phyloP scores from a whole-genome alignment of 2,888 invertebrate genomes.

The Gerosis bhagava region DNA sequence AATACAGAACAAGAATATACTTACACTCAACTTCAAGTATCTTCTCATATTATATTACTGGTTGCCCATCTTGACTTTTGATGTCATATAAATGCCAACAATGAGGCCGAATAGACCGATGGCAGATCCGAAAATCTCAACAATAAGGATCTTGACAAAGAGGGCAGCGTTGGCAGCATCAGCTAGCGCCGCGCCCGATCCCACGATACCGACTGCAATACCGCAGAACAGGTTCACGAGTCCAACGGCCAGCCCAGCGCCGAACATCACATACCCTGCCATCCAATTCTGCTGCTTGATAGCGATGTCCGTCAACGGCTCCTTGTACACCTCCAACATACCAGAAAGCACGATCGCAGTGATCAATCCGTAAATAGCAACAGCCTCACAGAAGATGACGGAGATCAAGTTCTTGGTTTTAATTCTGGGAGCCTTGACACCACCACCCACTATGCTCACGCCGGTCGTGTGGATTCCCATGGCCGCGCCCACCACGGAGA shows the following conservation, averaged over 20 bases:
- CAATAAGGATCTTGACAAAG: slow-evolving; percentile 98
- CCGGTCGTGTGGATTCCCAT: slow-evolving; percentile 99
- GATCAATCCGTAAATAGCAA: slow-evolving; percentile 99
- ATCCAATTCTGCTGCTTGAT: slow-evolving; percentile 87
- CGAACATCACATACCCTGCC: slow-evolving; percentile 97
- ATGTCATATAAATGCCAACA: slow-evolving; percentile 97
- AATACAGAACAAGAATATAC: slow-evolving; percentile 40
- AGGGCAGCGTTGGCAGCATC: slow-evolving; percentile 98
- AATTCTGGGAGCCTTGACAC: slow-evolving; percentile 98
- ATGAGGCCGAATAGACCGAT: slow-evolving; percentile 99
- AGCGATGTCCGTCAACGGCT: slow-evolving; percentile 54
- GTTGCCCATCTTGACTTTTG: slow-evolving; percentile 91
- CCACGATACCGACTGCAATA: slow-evolving; percentile 97
- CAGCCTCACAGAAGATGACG: slow-evolving; percentile 99
- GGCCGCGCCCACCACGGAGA: slow-evolving; percentile 99
- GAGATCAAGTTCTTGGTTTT: slow-evolving; percentile 99
- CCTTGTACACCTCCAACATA: slow-evolving; percentile 85
- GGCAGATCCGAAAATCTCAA: slow-evolving; percentile 99
- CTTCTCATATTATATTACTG: slow-evolving; percentile 68
- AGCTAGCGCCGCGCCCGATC: slow-evolving; percentile 98
- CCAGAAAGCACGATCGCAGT: slow-evolving; percentile 98
- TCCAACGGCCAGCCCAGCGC: slow-evolving; percentile 96
- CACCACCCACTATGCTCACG: slow-evolving; percentile 97
- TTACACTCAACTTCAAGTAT: slow-evolving; percentile 69
- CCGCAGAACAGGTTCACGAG: slow-evolving; percentile 98